phyloP scores from a whole-genome alignment of 1,140 invertebrate genomes.

The Mizuhopecten yessoensis region DNA sequence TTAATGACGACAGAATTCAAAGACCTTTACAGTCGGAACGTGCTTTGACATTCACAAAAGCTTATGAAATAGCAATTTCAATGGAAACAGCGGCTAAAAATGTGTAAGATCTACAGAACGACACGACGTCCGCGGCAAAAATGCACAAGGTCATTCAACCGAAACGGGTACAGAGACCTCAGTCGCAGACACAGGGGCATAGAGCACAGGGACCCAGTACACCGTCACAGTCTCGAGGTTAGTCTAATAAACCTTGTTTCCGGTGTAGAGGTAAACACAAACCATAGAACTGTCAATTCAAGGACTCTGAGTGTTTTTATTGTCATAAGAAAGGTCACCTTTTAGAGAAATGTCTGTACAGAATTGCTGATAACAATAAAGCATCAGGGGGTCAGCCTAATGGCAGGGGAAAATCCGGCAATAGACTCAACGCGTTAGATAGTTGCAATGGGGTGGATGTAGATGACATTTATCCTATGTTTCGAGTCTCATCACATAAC shows the following conservation, averaged over 20 bases:
- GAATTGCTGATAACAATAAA: background rate
- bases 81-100: constrained; percentile 62
- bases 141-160: background rate
- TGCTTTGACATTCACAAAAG: constrained; percentile 59
- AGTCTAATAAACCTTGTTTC: background rate
- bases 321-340: constrained; percentile 56
- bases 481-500: background rate
- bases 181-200: no score
- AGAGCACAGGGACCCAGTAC: background rate
- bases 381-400: background rate
- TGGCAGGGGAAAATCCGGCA: background rate
- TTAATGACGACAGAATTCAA: constrained; percentile 62
- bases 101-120: constrained; percentile 44
- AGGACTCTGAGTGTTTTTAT: constrained; percentile 51
- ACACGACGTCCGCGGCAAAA: background rate
- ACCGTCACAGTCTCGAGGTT: background rate
- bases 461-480: constrained; percentile 43
- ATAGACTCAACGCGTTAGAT: constrained; percentile 12
- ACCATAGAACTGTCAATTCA: constrained; percentile 49
- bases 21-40: constrained; percentile 56
- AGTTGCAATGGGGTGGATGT: background rate
- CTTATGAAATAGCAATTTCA: constrained; percentile 61
- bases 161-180: background rate
- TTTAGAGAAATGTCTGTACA: constrained; percentile 51
- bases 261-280: constrained; percentile 47